Evolutionary conservation across 2,797 vertebrate species (phyloP).

Genomic region (Ibycter americanus): DNA sequence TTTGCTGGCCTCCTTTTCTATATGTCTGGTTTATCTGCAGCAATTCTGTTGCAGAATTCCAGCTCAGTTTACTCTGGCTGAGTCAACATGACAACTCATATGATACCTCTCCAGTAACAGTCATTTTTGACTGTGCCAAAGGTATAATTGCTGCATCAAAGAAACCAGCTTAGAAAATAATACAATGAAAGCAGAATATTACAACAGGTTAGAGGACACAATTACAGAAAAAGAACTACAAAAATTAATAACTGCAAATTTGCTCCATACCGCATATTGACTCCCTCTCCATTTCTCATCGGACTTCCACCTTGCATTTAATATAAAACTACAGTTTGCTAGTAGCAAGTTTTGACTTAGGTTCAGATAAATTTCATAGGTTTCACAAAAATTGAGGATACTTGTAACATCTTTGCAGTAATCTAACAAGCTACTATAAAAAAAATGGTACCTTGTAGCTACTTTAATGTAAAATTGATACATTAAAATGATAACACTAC

Average conservation of each 20-base stretch:
- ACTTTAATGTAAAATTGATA: background rate
- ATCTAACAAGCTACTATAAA: background rate
- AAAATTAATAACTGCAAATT: background rate
- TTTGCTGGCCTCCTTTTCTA: background rate
- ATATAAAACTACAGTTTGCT: background rate
- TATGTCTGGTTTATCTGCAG: background rate
- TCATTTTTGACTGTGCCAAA: background rate
- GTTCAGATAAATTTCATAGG: background rate
- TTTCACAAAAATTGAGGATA: slow-evolving; percentile 5
- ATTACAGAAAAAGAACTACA: background rate
- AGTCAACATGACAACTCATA: background rate
- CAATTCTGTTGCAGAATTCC: background rate
- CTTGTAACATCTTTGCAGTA: background rate
- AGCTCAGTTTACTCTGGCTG: background rate
- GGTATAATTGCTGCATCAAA: background rate
- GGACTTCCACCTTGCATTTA: background rate
- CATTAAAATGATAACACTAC: slow-evolving; percentile 41
- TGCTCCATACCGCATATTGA: background rate
- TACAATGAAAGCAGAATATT: background rate
- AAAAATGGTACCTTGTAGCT: background rate
- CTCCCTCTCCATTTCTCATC: background rate
- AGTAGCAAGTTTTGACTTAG: background rate
- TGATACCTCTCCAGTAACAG: background rate
- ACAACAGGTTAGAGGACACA: background rate
- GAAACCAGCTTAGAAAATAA: background rate